phyloP scores from a whole-genome alignment of 2,797 vertebrate genomes.

The Syngnathus acus region DNA sequence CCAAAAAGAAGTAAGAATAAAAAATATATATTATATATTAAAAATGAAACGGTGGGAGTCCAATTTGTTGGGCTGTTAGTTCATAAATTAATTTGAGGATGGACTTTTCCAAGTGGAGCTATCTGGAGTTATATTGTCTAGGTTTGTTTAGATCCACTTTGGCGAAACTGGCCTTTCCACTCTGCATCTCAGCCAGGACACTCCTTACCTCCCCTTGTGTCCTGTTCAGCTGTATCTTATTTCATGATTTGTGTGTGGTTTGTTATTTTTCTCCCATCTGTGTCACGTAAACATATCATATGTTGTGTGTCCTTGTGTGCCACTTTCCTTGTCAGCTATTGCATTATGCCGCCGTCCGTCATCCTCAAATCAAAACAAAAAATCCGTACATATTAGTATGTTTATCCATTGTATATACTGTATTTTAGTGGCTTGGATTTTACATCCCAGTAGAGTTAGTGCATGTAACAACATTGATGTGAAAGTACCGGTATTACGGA shows the following conservation, averaged over 20 bases:
- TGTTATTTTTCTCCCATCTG: neutral
- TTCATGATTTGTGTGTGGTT: neutral
- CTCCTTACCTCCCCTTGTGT: neutral
- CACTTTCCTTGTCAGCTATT: neutral
- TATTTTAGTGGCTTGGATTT: neutral
- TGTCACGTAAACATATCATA: neutral
- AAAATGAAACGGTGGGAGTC: too few species aligned
- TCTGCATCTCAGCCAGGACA: neutral
- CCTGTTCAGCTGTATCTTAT: neutral
- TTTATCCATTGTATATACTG: neutral
- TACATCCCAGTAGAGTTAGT: neutral
- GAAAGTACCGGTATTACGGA: neutral
- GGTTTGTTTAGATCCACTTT: too few species aligned
- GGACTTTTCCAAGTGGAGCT: too few species aligned
- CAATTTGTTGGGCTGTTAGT: too few species aligned
- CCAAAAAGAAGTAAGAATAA: too few species aligned
- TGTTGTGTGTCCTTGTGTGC: too few species aligned
- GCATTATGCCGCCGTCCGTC: neutral
- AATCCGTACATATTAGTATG: neutral
- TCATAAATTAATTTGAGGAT: too few species aligned
- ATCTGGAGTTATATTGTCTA: too few species aligned
- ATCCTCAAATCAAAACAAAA: neutral
- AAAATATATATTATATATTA: too few species aligned
- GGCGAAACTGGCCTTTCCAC: too few species aligned
- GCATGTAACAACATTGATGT: neutral